Base-by-base conservation (phyloP, 2,888 invertebrate species). In the Aphelenchoides bicaudatus region DNA sequence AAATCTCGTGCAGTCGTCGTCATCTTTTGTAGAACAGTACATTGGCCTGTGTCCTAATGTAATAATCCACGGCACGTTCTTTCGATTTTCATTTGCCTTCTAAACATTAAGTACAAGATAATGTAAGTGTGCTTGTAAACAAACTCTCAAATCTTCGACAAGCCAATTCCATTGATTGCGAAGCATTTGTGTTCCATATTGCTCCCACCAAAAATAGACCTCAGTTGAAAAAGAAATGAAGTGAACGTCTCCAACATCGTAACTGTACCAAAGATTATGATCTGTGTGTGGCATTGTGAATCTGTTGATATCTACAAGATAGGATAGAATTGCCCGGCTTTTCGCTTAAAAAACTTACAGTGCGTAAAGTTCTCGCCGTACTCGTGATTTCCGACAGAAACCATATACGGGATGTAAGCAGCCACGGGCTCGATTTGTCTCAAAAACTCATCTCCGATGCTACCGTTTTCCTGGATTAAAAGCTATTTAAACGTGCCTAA, bases 401-500 rank as follows among this genome's bases (percentile, higher is more conserved):
- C 80, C 81, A 82, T 82, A 80, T 94, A 94, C 0, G 93, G 92
- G 66, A 92, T 83, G 79, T 87, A 87, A 16, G 89, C 89, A 23
- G 93, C 91, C 37, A 94, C 84, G 0, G 89, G 86, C 82, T 93
- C 87, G 59, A 94, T 87, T 83, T 91, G 89, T 2, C 87, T 84
- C 91, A 94, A 91, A 81, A 92, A 93, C 79, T 87, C 85, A 83
- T 94, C 91, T 0, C 93, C 93, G 27, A 90, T 87, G 58, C 82
- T 81, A 0, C 87, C 91, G 78, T 91, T 84, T 66, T 89, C 30
- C 29, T 54, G 67, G 46, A 90, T 83, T 90, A 93, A 88, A 80
- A 93, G 89, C 81, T 93, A 93, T 0, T 91, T 92, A 82, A 92
- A 90, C 83, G 93, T 93, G 0, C 91, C 91, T 77, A 43, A 57